Percentiles rank a stretch among this genome's conserved stretches.
Evolutionary conservation across 2,113 vertebrate genomes (phyloP).

Genomic region (Psilopogon haemacephalus): DNA sequence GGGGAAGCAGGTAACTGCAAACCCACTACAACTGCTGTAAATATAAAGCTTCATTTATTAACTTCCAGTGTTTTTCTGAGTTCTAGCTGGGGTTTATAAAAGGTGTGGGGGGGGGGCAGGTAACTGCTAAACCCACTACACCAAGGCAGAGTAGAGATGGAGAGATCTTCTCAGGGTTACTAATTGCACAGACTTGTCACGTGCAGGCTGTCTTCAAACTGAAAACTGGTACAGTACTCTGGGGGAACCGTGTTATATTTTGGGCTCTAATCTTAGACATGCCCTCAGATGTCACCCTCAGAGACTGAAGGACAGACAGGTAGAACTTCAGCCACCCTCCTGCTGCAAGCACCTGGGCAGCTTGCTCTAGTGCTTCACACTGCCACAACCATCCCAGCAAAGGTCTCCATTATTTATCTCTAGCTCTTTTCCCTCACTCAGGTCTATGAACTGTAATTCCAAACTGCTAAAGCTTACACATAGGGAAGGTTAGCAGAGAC

Average conservation of each 20-base stretch:
- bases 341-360: not conserved
- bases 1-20: too few species aligned
- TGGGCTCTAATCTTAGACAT: not conserved
- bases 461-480: not conserved
- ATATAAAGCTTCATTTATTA: too few species aligned
- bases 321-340: not conserved
- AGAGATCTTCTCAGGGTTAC: not conserved
- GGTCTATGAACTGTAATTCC: not conserved
- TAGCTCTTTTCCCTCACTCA: not conserved
- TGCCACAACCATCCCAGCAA: not conserved
- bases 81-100: too few species aligned
- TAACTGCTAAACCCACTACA: too few species aligned
- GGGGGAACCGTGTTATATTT: not conserved
- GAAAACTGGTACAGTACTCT: not conserved
- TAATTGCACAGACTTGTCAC: not conserved
- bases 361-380: fast-evolving
- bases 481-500: not conserved
- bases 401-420: not conserved
- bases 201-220: not conserved
- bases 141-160: too few species aligned
- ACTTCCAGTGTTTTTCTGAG: too few species aligned
- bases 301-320: not conserved
- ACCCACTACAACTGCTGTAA: too few species aligned
- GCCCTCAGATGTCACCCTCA: not conserved
- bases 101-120: too few species aligned